Percentiles rank a stretch among this genome's conserved stretches.
These are phyloP conservation scores for Meles meles DNA, from an alignment of 2,113 vertebrate species.

Conservation along the genomic window DNA sequence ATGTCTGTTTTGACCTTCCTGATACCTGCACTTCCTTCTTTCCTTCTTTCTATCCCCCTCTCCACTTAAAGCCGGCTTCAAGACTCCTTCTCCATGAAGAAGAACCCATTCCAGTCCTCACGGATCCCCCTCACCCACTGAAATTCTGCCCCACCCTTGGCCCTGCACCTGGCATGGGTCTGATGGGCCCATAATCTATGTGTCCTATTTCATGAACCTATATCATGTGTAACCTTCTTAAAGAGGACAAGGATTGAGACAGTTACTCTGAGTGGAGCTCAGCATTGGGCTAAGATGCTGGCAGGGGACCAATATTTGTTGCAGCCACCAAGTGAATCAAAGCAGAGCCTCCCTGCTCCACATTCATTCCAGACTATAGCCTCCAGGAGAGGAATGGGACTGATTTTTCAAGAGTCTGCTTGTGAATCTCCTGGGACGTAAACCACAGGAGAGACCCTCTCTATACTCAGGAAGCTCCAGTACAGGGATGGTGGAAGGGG, in stretches of 20 bases:
- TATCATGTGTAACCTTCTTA: neutral
- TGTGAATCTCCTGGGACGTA: neutral
- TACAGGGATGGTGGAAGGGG: neutral
- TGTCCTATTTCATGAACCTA: neutral
- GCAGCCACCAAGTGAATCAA: neutral
- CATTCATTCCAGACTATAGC: neutral
- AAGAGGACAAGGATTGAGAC: neutral
- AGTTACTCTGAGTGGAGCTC: neutral
- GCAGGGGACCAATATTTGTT: neutral
- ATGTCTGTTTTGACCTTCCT: neutral
- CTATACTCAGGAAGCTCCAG: neutral
- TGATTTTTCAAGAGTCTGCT: neutral
- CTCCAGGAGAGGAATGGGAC: neutral
- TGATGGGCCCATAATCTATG: neutral
- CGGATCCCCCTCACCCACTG: neutral
- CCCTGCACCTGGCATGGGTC: neutral
- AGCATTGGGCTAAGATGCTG: neutral
- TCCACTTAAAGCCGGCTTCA: neutral
- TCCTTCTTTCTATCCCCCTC: neutral
- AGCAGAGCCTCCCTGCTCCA: neutral
- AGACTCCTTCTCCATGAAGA: neutral
- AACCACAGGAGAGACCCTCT: neutral
- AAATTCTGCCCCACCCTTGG: neutral
- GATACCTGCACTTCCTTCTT: neutral
- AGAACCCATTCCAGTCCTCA: neutral